Base-by-base conservation (phyloP, 2,888 invertebrate genomes). In the Fragum fragum region DNA sequence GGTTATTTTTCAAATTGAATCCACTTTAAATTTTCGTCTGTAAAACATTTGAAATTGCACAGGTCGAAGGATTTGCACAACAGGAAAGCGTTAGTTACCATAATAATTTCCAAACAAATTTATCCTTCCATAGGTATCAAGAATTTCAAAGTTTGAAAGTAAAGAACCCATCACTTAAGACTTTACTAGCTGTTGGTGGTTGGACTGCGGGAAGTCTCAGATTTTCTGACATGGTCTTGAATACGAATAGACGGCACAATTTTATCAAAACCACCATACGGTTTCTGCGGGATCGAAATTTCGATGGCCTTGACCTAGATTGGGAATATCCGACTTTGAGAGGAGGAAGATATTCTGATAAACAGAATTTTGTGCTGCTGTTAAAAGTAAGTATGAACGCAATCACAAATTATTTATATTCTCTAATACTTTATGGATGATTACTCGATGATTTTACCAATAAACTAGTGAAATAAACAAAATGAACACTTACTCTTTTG, bases 251-350 rank as follows among this genome's bases (percentile, higher is more conserved):
- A 1, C 81, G 93, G 28, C 76, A 79, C 26, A 76, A 80, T 7
- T 93, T 93, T 77, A 88, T 90, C 14, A 78, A 81, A 14, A 88
- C 90, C 7, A 79, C 90, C 11, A 75, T 90, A 2, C 47, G 76
- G 6, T 92, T 87, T 52, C 81, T 93, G 32, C 73, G 91, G 16
- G 73, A 83, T 7, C 86, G 88, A 23, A 83, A 82, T 16, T 93
- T 93, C 76, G 92, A 93, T 76, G 93, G 93, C n/a, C 88, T 93
- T 23, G 93, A 93, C 76, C 85, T 93, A 26, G 92, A 92, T 72
- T 93, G 93, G 93, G 93, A 93, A 72, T 93, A 92, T 72, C 93
- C 93, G 16, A 91, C 90, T 3, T 86, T 77, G 52, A 78, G 93
- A 68, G 92, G 92, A 32, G 92, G 92, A 39, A 82, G 86, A 0